Conservation (phyloP, 1,140 invertebrate genomes). For the Babylonia areolata region DNA sequence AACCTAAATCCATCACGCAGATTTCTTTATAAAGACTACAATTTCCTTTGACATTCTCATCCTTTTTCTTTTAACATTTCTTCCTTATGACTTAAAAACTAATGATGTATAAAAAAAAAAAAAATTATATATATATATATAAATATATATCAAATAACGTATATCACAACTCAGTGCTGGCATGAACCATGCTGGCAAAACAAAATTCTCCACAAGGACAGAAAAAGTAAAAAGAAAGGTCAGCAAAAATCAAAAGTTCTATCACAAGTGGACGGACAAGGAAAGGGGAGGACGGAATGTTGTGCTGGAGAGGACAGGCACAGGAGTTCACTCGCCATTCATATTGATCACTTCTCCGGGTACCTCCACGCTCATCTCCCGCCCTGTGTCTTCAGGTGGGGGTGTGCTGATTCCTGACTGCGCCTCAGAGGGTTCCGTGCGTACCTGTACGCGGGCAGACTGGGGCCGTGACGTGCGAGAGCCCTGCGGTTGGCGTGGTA, state of each 20-base stretch:
- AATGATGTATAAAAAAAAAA: no score
- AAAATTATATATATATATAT: no score
- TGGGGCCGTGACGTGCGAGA: not conserved
- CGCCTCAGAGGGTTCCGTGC: not conserved
- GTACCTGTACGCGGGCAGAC: not conserved
- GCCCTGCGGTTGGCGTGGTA: not conserved
- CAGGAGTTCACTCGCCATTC: not conserved
- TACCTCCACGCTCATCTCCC: conserved; percentile 18
- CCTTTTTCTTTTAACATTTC: no score
- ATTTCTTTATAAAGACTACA: no score
- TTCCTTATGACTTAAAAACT: no score
- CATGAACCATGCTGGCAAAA: no score
- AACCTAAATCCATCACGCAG: no score
- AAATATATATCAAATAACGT: not conserved
- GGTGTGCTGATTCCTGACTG: not conserved
- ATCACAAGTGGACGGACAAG: no score
- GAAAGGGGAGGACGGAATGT: not conserved
- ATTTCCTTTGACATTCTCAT: no score
- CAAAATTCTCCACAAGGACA: not conserved
- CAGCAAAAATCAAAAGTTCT: not conserved
- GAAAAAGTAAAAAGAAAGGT: not conserved
- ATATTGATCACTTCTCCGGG: not conserved
- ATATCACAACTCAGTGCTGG: not conserved
- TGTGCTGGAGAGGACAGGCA: not conserved
- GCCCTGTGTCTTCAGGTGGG: not conserved